Evolutionary conservation across 2,113 vertebrate species (phyloP).

Genomic region (Dromiciops gliroides): DNA sequence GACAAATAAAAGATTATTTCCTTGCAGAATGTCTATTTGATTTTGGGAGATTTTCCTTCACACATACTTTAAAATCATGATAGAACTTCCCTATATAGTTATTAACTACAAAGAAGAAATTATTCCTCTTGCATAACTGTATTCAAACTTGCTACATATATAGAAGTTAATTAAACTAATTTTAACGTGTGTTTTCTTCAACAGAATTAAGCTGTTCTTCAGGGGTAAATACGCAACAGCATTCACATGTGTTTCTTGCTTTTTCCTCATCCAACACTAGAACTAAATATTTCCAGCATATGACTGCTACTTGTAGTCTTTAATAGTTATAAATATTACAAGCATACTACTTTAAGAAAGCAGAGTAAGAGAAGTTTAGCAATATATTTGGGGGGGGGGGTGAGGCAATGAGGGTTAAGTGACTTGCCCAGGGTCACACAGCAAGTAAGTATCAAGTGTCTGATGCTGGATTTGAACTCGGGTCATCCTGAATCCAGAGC

Average conservation of each 20-base stretch:
- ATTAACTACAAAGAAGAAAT: neutral
- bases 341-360: neutral
- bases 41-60: neutral
- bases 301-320: fast-evolving
- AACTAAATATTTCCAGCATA: neutral
- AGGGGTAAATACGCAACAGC: neutral
- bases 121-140: neutral
- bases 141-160: neutral
- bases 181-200: neutral
- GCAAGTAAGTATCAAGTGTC: no score
- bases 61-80: neutral
- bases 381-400: no score
- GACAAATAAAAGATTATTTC: conserved; percentile 15
- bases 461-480: no score
- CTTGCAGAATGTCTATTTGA: neutral
- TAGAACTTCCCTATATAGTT: neutral
- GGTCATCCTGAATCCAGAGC: no score
- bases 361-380: neutral
- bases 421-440: no score
- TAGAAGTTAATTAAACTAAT: neutral
- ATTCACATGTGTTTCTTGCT: neutral
- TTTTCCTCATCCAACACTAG: neutral
- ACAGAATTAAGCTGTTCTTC: neutral
- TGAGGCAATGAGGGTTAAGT: no score
- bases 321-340: neutral